phyloP scores from a whole-genome alignment of 2,797 vertebrate genomes.

The Bryconaethiops microstoma region DNA sequence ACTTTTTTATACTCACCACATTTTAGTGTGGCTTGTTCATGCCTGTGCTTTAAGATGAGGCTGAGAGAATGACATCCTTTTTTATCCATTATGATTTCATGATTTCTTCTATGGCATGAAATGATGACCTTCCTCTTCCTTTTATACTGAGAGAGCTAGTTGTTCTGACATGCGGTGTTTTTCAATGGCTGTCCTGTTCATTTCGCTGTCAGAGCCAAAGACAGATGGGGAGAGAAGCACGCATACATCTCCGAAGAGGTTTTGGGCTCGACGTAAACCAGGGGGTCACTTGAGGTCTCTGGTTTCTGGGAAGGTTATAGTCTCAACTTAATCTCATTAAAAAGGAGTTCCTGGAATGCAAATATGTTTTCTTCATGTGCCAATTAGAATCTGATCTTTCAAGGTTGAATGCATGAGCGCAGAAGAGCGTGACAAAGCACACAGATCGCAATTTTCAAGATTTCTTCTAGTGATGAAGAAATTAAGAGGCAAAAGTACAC shows the following conservation, averaged over 20 bases:
- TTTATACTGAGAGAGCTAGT: constrained; percentile 27
- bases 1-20: not conserved
- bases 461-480: not conserved
- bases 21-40: not conserved
- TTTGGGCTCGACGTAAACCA: constrained; percentile 7
- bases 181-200: constrained; percentile 33
- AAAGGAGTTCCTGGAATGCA: constrained; percentile 15
- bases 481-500: constrained; percentile 22
- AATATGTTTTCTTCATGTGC: constrained; percentile 13
- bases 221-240: constrained; percentile 30
- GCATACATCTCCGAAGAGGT: not conserved
- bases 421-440: constrained; percentile 4
- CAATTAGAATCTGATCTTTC: constrained; percentile 17
- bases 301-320: constrained; percentile 19
- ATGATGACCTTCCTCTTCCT: constrained; percentile 32
- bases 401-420: not conserved
- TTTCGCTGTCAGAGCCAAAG: constrained; percentile 18
- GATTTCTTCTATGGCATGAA: constrained; percentile 29
- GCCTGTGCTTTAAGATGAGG: constrained; percentile 13
- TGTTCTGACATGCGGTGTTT: constrained; percentile 26
- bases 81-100: constrained; percentile 11
- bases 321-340: constrained; percentile 25
- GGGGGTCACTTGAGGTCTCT: not conserved
- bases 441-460: constrained; percentile 28
- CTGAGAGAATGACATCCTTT: constrained; percentile 12